Evolutionary conservation across 2,113 vertebrate genomes (phyloP), one percentile per base, ranked within the genome.

Genomic region (Leucopsar rothschildi): DNA sequence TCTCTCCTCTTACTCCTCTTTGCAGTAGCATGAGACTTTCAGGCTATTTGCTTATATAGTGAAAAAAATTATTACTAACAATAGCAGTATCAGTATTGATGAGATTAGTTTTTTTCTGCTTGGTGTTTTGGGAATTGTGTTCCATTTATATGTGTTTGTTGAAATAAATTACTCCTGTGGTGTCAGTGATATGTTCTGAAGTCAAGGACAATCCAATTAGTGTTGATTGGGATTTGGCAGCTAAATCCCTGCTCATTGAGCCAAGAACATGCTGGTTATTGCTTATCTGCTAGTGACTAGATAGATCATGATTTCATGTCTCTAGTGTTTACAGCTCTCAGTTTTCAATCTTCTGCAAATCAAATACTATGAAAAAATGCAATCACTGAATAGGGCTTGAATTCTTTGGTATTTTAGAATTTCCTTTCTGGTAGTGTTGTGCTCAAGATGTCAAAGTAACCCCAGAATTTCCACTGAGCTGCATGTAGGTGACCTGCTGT

Each of bases 161-260:
- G 79, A 73, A 91, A 92, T 88, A 86, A 85, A 64, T 88, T 44
- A 23, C 42, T 86, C 15, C 24, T 78, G 47, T 75, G 49, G 71
- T 95, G 82, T 88, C 52, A 59, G n/a, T 82, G 33, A 27, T 88
- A 52, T 68, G 65, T 90, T 83, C 85, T 93, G 90, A 94, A 96
- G 85, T 94, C 63, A 81, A 64, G 71, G 79, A 71, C 64, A 88
- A 92, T 92, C 91, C 82, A 88, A 47, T 91, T 94, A 93, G 79
- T 78, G 85, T 90, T 95, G 94, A 90, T 86, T 86, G 85, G 79
- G 82, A 94, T 96, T 96, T 96, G 92, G 88, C 88, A 95, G 71
- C 75, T 88, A 91, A 94, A 92, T 96, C 82, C 35, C 33, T 78
- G 82, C 71, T 95, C 68, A 56, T 1, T 83, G 90, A 90, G 90